Conservation (phyloP, 2,113 vertebrate genomes). For the Columbina picui region DNA sequence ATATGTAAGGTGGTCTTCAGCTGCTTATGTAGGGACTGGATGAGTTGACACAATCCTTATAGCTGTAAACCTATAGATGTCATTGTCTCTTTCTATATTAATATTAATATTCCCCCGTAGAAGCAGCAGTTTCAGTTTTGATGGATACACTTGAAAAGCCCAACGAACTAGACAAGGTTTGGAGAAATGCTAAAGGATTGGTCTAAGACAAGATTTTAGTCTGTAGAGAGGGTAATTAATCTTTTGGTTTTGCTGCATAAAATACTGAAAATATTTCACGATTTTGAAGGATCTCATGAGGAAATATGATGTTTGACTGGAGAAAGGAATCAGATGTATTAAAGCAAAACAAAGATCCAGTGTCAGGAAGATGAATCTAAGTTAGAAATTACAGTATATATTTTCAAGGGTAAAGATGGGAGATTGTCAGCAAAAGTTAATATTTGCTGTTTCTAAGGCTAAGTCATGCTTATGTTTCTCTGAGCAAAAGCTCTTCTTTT, state of each 20-base stretch:
- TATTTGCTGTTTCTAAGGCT: not conserved
- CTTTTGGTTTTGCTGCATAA: not conserved
- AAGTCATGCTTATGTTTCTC: not conserved
- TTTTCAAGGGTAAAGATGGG: not conserved
- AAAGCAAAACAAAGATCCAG: not conserved
- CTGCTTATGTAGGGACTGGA: not conserved
- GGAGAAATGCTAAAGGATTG: not conserved
- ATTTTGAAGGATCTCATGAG: not conserved
- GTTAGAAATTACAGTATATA: not conserved
- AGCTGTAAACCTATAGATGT: too few relatives aligned
- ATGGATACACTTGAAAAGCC: not conserved
- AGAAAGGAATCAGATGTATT: not conserved
- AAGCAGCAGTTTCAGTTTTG: not conserved
- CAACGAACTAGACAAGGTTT: not conserved
- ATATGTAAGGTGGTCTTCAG: not conserved
- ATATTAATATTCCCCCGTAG: not conserved
- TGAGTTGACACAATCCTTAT: not conserved
- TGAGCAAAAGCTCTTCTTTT: not conserved
- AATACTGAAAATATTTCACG: not conserved
- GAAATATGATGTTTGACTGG: not conserved
- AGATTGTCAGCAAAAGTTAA: not conserved
- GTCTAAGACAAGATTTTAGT: not conserved
- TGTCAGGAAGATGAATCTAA: not conserved
- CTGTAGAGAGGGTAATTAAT: not conserved
- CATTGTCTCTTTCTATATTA: not conserved